These are phyloP conservation scores for Upupa epops DNA, from an alignment of 2,113 vertebrate genomes.

Conservation along the genomic window DNA sequence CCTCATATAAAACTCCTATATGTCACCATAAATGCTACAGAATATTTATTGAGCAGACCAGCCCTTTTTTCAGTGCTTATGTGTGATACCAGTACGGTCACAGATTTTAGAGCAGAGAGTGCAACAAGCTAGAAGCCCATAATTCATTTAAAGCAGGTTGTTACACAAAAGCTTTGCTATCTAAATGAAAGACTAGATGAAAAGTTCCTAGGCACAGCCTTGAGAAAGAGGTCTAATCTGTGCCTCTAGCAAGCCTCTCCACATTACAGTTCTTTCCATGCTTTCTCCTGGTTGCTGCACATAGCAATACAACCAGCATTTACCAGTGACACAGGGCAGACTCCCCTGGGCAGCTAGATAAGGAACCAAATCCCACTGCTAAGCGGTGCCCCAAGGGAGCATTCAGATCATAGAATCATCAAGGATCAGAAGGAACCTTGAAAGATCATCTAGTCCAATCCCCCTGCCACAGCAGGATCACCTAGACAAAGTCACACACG, in stretches of 20 bases:
- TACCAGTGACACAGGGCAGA: not conserved
- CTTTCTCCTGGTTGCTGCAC: not conserved
- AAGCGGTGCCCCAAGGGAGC: not conserved
- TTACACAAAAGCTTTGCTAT: not conserved
- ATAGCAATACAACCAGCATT: accelerated
- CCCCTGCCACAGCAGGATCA: no score
- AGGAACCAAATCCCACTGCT: accelerated
- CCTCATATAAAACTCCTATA: not conserved
- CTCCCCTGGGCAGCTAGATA: accelerated
- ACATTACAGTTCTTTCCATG: not conserved
- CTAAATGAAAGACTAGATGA: not conserved
- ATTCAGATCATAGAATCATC: no score
- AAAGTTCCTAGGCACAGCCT: not conserved
- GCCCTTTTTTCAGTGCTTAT: not conserved
- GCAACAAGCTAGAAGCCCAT: not conserved
- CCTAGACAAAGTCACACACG: no score
- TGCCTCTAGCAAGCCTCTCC: not conserved
- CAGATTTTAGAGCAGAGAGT: not conserved
- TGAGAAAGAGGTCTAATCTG: not conserved
- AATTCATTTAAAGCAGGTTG: not conserved
- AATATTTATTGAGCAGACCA: constrained; percentile 19
- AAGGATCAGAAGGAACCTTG: no score
- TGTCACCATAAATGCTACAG: not conserved
- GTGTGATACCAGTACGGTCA: not conserved
- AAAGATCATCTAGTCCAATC: no score